These are phyloP conservation scores for Hyphantria cunea DNA, from an alignment of 1,140 invertebrate genomes.

Conservation along the genomic window DNA sequence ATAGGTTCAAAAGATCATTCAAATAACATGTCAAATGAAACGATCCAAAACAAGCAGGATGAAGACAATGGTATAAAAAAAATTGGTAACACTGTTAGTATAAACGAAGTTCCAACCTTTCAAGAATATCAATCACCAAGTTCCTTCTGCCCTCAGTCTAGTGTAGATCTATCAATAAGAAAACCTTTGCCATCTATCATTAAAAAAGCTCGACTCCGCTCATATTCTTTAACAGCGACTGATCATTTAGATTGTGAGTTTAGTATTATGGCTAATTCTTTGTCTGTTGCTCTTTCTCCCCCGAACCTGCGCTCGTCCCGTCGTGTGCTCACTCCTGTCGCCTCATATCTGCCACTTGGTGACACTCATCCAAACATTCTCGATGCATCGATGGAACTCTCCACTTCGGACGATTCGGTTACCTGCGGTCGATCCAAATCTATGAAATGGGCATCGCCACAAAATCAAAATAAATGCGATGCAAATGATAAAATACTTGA, in stretches of 20 bases:
- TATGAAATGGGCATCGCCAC: slow-evolving; percentile 24
- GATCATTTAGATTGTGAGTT: slow-evolving; percentile 61
- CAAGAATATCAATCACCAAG: slow-evolving; percentile 58
- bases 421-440: neutral
- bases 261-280: slow-evolving; percentile 74
- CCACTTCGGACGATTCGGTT: slow-evolving; percentile 21
- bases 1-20: slow-evolving; percentile 25
- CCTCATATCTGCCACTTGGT: slow-evolving; percentile 55
- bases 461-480: slow-evolving; percentile 30
- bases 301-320: slow-evolving; percentile 66
- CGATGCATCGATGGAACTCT: slow-evolving; percentile 30
- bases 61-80: slow-evolving; percentile 27
- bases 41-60: neutral
- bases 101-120: slow-evolving; percentile 55
- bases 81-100: slow-evolving; percentile 47
- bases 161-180: slow-evolving; percentile 49
- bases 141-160: slow-evolving; percentile 47
- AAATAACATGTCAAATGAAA: slow-evolving; percentile 9
- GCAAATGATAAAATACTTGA: slow-evolving; percentile 45
- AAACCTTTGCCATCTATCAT: slow-evolving; percentile 63
- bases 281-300: slow-evolving; percentile 77
- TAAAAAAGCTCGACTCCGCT: slow-evolving; percentile 62
- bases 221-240: slow-evolving; percentile 53
- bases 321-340: slow-evolving; percentile 67
- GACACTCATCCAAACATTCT: slow-evolving; percentile 54